Evolutionary conservation across 1,140 invertebrate genomes (phyloP).

Genomic region (Scaptodrosophila lebanonensis): DNA sequence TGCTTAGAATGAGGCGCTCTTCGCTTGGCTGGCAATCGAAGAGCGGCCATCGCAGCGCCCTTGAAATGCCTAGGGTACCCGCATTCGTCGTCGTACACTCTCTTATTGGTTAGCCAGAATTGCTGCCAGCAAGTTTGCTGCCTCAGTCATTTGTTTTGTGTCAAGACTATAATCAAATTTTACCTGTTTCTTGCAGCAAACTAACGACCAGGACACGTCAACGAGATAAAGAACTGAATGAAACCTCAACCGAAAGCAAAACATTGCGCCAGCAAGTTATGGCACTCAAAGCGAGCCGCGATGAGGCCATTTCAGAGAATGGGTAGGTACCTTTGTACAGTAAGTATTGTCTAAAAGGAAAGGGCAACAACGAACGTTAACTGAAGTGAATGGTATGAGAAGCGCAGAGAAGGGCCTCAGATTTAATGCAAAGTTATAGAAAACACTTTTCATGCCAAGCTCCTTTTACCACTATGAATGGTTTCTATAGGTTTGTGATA

Average conservation of each 20-base stretch:
- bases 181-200: constrained; percentile 46
- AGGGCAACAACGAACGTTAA: too few species aligned
- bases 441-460: too few species aligned
- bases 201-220: constrained; percentile 59
- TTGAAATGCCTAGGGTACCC: too few species aligned
- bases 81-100: too few species aligned
- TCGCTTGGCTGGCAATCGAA: constrained; percentile 5
- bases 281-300: constrained; percentile 63
- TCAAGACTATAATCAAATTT: constrained; percentile 1
- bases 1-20: constrained; percentile 14
- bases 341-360: too few species aligned
- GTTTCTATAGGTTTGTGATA: too few species aligned
- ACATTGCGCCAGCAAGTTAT: constrained; percentile 66
- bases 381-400: too few species aligned
- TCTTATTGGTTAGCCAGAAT: too few species aligned
- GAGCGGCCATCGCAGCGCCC: neutral
- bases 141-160: constrained; percentile 16
- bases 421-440: too few species aligned
- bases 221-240: constrained; percentile 56
- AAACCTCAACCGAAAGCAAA: constrained; percentile 69
- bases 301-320: constrained; percentile 74
- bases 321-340: too few species aligned
- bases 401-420: too few species aligned
- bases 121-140: constrained; percentile 13
- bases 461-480: too few species aligned